phyloP scores from a whole-genome alignment of 2,888 invertebrate genomes.

The Ceramica pisi region DNA sequence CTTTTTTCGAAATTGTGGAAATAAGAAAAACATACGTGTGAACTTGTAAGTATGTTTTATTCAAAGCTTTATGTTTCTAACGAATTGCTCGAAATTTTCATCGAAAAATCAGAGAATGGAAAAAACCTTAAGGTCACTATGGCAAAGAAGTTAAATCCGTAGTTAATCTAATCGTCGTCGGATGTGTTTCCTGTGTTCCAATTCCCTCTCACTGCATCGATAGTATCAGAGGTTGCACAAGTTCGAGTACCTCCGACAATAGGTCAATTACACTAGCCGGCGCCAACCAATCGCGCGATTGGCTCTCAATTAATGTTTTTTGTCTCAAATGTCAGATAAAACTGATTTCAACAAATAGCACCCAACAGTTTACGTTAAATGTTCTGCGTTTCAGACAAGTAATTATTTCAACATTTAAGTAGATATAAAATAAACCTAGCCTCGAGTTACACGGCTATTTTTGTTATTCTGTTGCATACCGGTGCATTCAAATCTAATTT shows the following conservation, averaged over 20 bases:
- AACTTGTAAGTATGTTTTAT: not conserved
- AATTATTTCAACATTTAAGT: conserved; percentile 37
- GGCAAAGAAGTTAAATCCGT: not conserved
- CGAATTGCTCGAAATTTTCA: not conserved
- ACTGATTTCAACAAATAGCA: conserved; percentile 39
- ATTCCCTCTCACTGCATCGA: conserved; percentile 17
- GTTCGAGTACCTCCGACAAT: conserved; percentile 50
- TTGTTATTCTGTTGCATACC: conserved; percentile 64
- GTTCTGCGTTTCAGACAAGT: conserved; percentile 23
- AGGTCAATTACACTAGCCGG: conserved; percentile 54
- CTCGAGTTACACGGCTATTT: conserved; percentile 53
- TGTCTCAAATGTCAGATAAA: conserved; percentile 55
- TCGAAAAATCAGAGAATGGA: not conserved
- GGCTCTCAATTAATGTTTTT: conserved; percentile 54
- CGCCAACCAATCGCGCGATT: conserved; percentile 43
- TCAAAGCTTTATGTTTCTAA: not conserved
- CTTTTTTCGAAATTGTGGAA: not conserved
- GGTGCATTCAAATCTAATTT: conserved; percentile 76
- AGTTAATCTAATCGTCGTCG: conserved; percentile 23
- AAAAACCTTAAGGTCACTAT: not conserved
- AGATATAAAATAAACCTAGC: conserved; percentile 46
- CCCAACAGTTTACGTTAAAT: conserved; percentile 37
- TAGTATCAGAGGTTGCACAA: conserved; percentile 45
- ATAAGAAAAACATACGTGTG: not conserved
- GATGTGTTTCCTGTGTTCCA: conserved; percentile 40